Evolutionary conservation across 2,888 invertebrate genomes (phyloP).

Genomic region (Mimumesa dahlbomi): DNA sequence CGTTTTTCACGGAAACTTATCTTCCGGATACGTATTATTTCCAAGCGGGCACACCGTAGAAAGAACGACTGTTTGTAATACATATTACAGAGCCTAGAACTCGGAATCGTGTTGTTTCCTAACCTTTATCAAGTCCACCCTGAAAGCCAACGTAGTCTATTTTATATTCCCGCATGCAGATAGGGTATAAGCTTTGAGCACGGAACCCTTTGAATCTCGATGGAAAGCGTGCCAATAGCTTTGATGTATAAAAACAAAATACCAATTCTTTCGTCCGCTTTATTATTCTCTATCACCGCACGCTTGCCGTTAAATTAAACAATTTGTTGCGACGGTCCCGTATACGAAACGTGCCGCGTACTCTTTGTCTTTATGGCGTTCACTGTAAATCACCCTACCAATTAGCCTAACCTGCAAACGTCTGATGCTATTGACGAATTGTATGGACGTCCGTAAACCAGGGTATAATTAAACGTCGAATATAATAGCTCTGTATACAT

Average conservation of each 20-base stretch:
- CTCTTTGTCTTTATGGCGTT: not conserved
- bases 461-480: not conserved
- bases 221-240: not conserved
- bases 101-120: not conserved
- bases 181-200: conserved; percentile 3
- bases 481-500: not conserved
- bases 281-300: not conserved
- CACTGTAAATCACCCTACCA: not conserved
- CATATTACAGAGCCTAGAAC: not conserved
- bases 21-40: too few relatives aligned
- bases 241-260: conserved; percentile 14
- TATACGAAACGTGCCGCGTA: not conserved
- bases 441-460: not conserved
- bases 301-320: conserved; percentile 6
- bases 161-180: not conserved
- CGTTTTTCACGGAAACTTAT: too few relatives aligned
- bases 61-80: too few relatives aligned
- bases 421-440: not conserved
- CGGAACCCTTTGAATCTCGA: conserved; percentile 10
- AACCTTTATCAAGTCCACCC: not conserved
- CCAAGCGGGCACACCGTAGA: too few relatives aligned
- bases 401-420: not conserved
- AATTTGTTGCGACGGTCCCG: not conserved
- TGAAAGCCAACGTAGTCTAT: not conserved
- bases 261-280: not conserved